Evolutionary conservation across 2,888 invertebrate species (phyloP), one percentile per base, ranked within the genome.

Genomic region (Dicycla oo): DNA sequence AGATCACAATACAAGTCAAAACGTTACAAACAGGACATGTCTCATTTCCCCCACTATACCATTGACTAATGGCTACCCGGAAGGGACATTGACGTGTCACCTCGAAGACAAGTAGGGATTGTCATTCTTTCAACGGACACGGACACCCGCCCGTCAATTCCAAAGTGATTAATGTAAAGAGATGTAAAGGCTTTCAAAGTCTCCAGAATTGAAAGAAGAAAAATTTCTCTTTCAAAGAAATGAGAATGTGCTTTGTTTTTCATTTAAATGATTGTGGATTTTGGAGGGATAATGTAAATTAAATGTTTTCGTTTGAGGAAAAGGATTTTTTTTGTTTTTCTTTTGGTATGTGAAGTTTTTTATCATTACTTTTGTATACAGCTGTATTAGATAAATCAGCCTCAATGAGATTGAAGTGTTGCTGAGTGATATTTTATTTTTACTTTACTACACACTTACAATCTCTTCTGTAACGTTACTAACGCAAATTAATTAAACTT

Each of bases 61-160:
- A 86, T 87, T 92, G 93, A 94, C 93, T 93, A 94, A 94, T 93
- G 89, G 89, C 82, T 81, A 70, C 87, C 90, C 86, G 88, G 84
- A 87, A 85, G 84, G 89, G 88, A 91, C 88, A 84, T 53, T 64
- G 81, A 83, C 82, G 80, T 79, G 84, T 83, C 73, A 80, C 81
- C 81, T 82, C 70, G 78, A 69, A 84, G 86, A 80, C 83, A 86
- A 85, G 85, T 87, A 86, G 81, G 87, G 83, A 83, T 83, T 85
- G 83, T 87, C 87, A 87, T 88, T 88, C 90, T 86, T 87, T 84
- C 87, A 85, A 77, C 85, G 78, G 75, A 80, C 83, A 73, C 78
- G 81, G 69, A 69, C 61, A 43, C 60, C 73, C 75, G 54, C 73
- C 84, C 78, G 91, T 89, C 90, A 89, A 87, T 86, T 87, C 73